Base-by-base conservation (phyloP, 2,888 invertebrate species). In the Blastobasis adustella region DNA sequence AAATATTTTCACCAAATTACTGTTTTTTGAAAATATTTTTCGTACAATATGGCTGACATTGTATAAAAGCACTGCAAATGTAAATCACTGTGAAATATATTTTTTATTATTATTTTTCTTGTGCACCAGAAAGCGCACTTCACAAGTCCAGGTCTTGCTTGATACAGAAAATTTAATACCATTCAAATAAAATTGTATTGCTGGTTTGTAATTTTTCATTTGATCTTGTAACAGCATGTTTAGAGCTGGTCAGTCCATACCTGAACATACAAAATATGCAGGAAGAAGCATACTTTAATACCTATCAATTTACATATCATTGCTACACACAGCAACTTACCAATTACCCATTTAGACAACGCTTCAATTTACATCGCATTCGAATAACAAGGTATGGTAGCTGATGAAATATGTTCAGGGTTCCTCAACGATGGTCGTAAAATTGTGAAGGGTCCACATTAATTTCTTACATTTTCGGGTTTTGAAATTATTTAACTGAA, bases 301-400 rank as follows among this genome's bases (percentile, higher is more conserved):
- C 23, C 23, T 23, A 23, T 23, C 23, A 23, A 23, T 23, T 23
- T 23, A 23, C 23, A 23, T 23, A 23, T 23, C 23, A 3, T 23
- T 23, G 23, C 23, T 23, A 23, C 23, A 23, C 23, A 23, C 23
- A 23, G 23, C 23, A 23, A 23, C 23, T 23, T 3, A n/a, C 10
- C 37, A 48, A 48, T 49, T 49, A 49, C 37, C 44, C 36, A 49
- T 43, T 49, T 49, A 36, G 49, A 10, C 37, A 9, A n/a, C n/a
- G 41, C 41, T 49, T 43, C 23, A 23, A 40, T 49, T 44, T 46
- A 37, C 37, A 7, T 37, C 10, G 5, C 8, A n/a, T 9, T 37
- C n/a, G 37, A 38, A 46, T 46, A 46, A 46, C 38, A 1, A 38
- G 37, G n/a, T 10, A n/a, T 37, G 9, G 23, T 8, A 45, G 6